Base-by-base conservation (phyloP, 1,140 invertebrate genomes). In the Frieseomelitta varia region DNA sequence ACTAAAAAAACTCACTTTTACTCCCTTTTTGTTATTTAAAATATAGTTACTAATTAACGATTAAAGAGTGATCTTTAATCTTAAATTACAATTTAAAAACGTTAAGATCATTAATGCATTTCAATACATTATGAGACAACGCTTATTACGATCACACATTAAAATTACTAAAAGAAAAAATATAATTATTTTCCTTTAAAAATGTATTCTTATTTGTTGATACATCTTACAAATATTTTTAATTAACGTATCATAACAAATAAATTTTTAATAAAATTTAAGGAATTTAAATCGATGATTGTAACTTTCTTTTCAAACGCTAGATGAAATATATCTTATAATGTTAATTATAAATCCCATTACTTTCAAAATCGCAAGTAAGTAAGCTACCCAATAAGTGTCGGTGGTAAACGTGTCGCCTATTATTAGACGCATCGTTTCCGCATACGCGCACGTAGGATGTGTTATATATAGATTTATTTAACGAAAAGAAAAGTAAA, bases 351-450 rank as follows among this genome's bases (percentile, higher is more conserved):
- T 47, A 47, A 47, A 47, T 69, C 61, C 24, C 21, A 53, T 61
- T 71, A 79, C 75, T 72, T 84, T 63, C 56, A 58, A 30, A 84
- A 65, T 84, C 21, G 81, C 72, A 88, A 82, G 90, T 80, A 47
- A 47, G 8, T 61, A 82, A 85, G 81, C 69, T 83, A 73, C 74
- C 73, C 87, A 86, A 78, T 87, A 88, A 88, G 80, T 86, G 81
- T 67, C 81, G 84, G 73, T 84, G 81, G 84, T 81, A 85, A 89
- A 86, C 87, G 85, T 87, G 88, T 89, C 81, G 87, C 56, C 88
- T 89, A 89, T 89, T 89, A 89, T 89, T 89, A 89, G 88, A 86
- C 72, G 75, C 81, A 72, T 89, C 87, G 87, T 89, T 89, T 89
- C 88, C 87, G 88, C 87, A 85, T 89, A 89, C 87, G 87, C 63